Conservation (phyloP, 2,113 vertebrate genomes). For the Triplophysa siluroides region DNA sequence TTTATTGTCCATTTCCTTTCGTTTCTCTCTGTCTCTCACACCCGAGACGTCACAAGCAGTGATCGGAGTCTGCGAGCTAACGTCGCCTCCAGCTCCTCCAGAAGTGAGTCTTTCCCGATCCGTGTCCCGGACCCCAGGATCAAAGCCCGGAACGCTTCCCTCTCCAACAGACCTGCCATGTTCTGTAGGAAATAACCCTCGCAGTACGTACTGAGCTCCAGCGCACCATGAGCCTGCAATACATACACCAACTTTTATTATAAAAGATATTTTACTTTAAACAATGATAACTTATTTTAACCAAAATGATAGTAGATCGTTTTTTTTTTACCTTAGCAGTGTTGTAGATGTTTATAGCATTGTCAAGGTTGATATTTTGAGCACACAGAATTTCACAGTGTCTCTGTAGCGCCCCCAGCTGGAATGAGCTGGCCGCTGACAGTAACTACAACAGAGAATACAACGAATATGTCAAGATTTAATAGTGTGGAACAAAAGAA, state of each 20-base stretch:
- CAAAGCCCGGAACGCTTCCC: slow-evolving; percentile 84
- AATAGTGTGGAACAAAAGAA: not conserved
- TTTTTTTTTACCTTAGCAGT: slow-evolving; percentile 84
- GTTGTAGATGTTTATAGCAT: slow-evolving; percentile 88
- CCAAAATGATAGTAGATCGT: too few relatives aligned
- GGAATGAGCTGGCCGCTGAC: slow-evolving; percentile 88
- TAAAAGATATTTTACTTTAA: too few relatives aligned
- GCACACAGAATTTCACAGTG: slow-evolving; percentile 94
- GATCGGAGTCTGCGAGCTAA: slow-evolving; percentile 85
- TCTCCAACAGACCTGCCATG: slow-evolving; percentile 86
- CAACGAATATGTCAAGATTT: not conserved
- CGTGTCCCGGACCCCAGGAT: slow-evolving; percentile 78
- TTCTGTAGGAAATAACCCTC: slow-evolving; percentile 95
- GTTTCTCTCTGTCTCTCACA: slow-evolving; percentile 67
- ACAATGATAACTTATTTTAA: too few relatives aligned
- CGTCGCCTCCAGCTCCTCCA: slow-evolving; percentile 84
- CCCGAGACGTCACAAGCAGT: slow-evolving; percentile 83
- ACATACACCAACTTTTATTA: not conserved
- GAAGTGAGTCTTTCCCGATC: slow-evolving; percentile 79
- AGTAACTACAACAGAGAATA: slow-evolving; percentile 76
- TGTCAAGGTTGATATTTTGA: slow-evolving; percentile 83
- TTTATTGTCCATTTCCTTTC: not conserved
- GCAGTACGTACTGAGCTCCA: slow-evolving; percentile 85
- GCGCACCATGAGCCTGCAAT: slow-evolving; percentile 81
- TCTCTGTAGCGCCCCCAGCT: slow-evolving; percentile 86